Base-by-base conservation (phyloP, 2,797 vertebrate genomes). In the Yasuhikotakia modesta region DNA sequence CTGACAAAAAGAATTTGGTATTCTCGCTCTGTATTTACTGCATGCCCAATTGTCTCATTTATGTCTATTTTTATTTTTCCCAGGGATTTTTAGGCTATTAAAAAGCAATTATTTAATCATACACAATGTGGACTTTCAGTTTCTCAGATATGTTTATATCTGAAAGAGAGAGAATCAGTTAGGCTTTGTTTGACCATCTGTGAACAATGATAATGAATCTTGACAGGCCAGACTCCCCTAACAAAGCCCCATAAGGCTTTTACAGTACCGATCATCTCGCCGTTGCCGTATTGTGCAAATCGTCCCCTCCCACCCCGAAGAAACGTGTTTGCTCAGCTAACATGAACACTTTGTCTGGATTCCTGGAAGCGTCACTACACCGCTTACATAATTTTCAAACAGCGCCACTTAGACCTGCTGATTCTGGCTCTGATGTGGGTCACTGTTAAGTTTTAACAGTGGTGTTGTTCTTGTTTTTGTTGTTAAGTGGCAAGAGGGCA, bases 271-370 rank as follows among this genome's bases (percentile, higher is more conserved):
- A 61, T 35, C 81, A 75, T 70, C 88, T 82, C 79, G 79, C 83
- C 52, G 78, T 86, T 83, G 60, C 85, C 52, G 85, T 89, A 88
- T 93, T 93, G 91, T 91, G 90, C 85, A 91, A 91, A 87, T 53
- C 84, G 70, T 83, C 88, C 87, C 83, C 81, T 84, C 82, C 75
- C 69, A 80, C 55, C 48, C 73, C 24, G 79, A 87, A 89, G 86
- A 90, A 90, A 87, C 86, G 83, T 91, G 89, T 93, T 93, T 92
- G 89, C 89, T 89, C 92, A 86, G 87, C 87, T 89, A 88, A 82
- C 88, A 85, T 85, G 91, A 89, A 92, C 90, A 91, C 88, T 92
- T 91, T 91, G 93, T 93, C 84, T 89, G 46, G 82, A 88, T 87
- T 87, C 87, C 88, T 79, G 86, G 83, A 86, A 87, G 76, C 72